phyloP scores from a whole-genome alignment of 2,888 invertebrate species.

The Mechanitis messenoides region DNA sequence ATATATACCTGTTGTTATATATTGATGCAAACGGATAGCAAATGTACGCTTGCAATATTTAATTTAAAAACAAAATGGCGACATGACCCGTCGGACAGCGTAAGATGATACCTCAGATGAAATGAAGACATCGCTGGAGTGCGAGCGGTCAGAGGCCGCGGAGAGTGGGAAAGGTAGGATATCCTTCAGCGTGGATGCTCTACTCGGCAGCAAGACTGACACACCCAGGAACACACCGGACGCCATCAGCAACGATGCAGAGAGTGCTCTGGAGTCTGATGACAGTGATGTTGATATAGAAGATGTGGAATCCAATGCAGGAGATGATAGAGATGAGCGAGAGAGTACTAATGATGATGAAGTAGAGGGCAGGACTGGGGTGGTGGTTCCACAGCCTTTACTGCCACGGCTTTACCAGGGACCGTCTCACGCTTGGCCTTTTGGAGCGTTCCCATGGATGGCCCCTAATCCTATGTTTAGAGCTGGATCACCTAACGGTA shows the following conservation, averaged over 20 bases:
- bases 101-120: conserved; percentile 65
- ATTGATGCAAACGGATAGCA: conserved; percentile 4
- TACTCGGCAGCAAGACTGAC: conserved; percentile 66
- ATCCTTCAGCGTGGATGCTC: conserved; percentile 84
- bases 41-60: conserved; percentile 1
- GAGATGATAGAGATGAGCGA: conserved; percentile 65
- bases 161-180: conserved; percentile 79
- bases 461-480: conserved; percentile 78
- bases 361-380: conserved; percentile 67
- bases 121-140: conserved; percentile 74
- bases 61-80: conserved; percentile 4
- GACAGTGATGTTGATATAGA: conserved; percentile 74
- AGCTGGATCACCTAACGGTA: conserved; percentile 77
- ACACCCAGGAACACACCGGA: conserved; percentile 53
- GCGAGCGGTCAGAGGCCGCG: conserved; percentile 70
- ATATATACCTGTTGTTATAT: too few relatives aligned
- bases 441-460: conserved; percentile 82
- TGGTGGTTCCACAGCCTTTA: conserved; percentile 81
- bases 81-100: conserved; percentile 28
- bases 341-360: conserved; percentile 65
- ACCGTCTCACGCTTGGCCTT: conserved; percentile 76
- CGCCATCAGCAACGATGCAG: conserved; percentile 60
- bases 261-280: conserved; percentile 59
- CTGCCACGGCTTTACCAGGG: conserved; percentile 77
- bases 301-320: conserved; percentile 62